Conservation (phyloP, 1,140 invertebrate genomes). For the Diachasmimorpha longicaudata region DNA sequence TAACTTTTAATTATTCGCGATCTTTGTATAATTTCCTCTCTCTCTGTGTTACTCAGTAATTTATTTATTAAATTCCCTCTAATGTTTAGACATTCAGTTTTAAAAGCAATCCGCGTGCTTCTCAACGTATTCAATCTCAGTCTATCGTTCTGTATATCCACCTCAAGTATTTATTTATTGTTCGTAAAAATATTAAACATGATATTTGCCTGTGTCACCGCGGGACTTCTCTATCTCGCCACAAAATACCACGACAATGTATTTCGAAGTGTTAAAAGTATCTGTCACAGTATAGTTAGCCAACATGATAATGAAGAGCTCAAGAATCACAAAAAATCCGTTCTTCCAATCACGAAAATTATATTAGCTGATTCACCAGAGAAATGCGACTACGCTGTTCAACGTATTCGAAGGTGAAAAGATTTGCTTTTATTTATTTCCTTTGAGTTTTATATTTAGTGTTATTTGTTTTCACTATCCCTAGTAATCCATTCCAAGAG, state of each 20-base stretch:
- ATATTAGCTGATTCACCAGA: constrained; percentile 56
- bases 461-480: not conserved
- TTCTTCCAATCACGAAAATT: constrained; percentile 46
- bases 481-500: no score
- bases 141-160: not conserved
- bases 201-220: constrained; percentile 54
- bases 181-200: constrained; percentile 25
- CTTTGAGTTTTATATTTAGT: not conserved
- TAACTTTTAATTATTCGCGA: no score
- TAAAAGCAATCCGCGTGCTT: not conserved
- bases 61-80: not conserved
- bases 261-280: constrained; percentile 48
- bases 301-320: constrained; percentile 25
- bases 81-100: not conserved
- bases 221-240: constrained; percentile 53
- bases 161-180: not conserved
- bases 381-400: constrained; percentile 56
- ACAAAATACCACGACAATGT: constrained; percentile 58
- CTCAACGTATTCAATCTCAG: not conserved
- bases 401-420: constrained; percentile 53
- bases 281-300: constrained; percentile 36
- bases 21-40: no score
- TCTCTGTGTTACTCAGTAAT: no score
- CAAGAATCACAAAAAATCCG: constrained; percentile 32
- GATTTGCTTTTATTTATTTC: constrained; percentile 17